Percentiles rank a stretch among this genome's conserved stretches.
phyloP scores from a whole-genome alignment of 2,113 vertebrate species.

The Hippocampus barbouri region DNA sequence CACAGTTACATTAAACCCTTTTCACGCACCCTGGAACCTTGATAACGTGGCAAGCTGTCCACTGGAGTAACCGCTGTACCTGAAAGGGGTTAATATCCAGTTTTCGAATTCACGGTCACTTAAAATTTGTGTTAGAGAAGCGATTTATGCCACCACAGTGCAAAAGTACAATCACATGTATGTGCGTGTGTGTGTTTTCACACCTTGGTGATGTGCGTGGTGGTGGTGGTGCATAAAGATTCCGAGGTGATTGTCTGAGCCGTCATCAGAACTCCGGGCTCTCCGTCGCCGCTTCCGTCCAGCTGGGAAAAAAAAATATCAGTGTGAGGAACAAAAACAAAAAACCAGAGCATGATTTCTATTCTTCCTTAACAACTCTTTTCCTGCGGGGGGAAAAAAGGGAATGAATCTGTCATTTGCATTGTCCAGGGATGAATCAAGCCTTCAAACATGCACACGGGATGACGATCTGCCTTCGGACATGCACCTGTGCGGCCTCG shows the following conservation, averaged over 20 bases:
- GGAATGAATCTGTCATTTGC: slow-evolving; percentile 26
- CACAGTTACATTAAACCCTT: neutral
- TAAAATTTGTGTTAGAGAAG: neutral
- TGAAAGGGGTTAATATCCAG: no score
- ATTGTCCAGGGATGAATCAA: slow-evolving; percentile 21
- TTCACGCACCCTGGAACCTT: no score
- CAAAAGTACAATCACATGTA: neutral
- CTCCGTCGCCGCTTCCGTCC: slow-evolving; percentile 80
- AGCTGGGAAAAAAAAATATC: slow-evolving; percentile 64
- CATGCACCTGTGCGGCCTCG: slow-evolving; percentile 91
- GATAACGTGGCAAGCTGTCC: no score
- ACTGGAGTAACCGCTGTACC: no score
- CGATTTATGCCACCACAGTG: no score
- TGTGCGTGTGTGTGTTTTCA: slow-evolving; percentile 46
- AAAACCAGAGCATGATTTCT: neutral
- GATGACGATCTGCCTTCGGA: neutral
- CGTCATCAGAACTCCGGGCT: slow-evolving; percentile 86
- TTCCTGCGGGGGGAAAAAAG: slow-evolving; percentile 6
- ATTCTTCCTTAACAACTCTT: neutral
- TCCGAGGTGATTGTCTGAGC: slow-evolving; percentile 98
- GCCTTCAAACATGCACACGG: neutral
- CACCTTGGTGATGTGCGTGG: slow-evolving; percentile 99
- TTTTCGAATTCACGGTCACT: neutral
- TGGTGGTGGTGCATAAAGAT: slow-evolving; percentile 93
- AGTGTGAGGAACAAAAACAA: neutral